Evolutionary conservation across 2,113 vertebrate genomes (phyloP), one percentile per base, ranked within the genome.

Genomic region (Ochotona princeps): DNA sequence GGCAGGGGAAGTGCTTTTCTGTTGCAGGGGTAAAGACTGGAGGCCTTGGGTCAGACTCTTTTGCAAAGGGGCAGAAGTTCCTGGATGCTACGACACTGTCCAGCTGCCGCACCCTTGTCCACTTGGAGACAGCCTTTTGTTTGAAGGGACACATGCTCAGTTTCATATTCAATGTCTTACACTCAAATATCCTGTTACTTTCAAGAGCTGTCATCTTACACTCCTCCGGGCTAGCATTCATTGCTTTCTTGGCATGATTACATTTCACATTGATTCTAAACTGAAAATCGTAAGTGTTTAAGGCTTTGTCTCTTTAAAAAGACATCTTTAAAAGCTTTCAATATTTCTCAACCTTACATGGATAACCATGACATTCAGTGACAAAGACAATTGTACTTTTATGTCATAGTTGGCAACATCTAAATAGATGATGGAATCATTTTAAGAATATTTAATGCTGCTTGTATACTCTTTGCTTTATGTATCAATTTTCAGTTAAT

Each of bases 261-360:
- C 8, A 78, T 70, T 35, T 78, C 54, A 84, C 83, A 89, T 73
- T 84, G 30, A 67, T 63, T 30, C 90, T 79, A 17, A 84, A 38
- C 63, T 87, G 92, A 47, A 80, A 93, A 96, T 93, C 61, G 13
- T 65, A 82, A 91, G 89, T 13, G 2, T 10, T 87, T 60, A 28
- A 84, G 82, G 20, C 8, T 94, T 92, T 76, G 6, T 92, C 94
- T 84, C 17, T 92, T 83, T 74, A 5, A 83, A 78, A 81, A 47
- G 13, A 3, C 51, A 49, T 61, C 72, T 38, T 87, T 60, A 60
- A 90, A 60, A 90, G 8, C 8, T 75, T 66, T 1, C 23, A 74
- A 32, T 38, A 74, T 65, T 92, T 83, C 86, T 94, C 87, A 60
- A 44, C 9, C 20, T 66, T 44, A 5, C 32, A 30, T 44, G 54